phyloP scores from a whole-genome alignment of 2,113 vertebrate genomes.

The Empidonax traillii region DNA sequence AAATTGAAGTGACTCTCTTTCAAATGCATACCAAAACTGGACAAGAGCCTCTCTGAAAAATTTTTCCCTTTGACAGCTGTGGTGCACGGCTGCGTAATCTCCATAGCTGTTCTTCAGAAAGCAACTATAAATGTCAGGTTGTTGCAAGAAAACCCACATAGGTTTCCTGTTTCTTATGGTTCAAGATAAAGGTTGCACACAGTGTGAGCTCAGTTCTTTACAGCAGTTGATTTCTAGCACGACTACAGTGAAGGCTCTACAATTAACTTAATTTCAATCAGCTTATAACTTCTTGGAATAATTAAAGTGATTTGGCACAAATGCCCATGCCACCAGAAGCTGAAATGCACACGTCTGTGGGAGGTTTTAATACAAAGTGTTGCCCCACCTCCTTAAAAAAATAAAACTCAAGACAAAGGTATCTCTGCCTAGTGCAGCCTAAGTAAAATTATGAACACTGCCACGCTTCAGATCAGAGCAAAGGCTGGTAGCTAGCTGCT shows the following conservation, averaged over 20 bases:
- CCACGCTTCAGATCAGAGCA: background rate
- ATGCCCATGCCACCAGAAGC: background rate
- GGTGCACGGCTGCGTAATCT: background rate
- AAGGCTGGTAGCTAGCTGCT: background rate
- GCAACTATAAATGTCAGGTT: background rate
- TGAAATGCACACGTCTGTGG: background rate
- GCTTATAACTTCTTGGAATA: background rate
- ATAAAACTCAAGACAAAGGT: background rate
- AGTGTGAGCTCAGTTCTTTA: background rate
- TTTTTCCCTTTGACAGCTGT: background rate
- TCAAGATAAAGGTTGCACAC: constrained; percentile 34
- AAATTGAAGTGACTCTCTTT: background rate
- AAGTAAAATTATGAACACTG: background rate
- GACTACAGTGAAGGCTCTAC: background rate
- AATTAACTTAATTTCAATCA: background rate
- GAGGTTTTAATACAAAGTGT: background rate
- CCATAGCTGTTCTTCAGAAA: constrained; percentile 32
- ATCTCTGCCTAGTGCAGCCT: background rate
- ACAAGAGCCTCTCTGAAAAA: background rate
- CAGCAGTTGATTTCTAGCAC: background rate
- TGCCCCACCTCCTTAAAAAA: background rate
- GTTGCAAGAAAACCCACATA: constrained; percentile 48
- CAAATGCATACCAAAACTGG: background rate
- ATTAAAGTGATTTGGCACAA: background rate
- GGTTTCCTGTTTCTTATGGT: constrained; percentile 64